Evolutionary conservation across 2,888 invertebrate species (phyloP).

Genomic region (Merodon equestris): DNA sequence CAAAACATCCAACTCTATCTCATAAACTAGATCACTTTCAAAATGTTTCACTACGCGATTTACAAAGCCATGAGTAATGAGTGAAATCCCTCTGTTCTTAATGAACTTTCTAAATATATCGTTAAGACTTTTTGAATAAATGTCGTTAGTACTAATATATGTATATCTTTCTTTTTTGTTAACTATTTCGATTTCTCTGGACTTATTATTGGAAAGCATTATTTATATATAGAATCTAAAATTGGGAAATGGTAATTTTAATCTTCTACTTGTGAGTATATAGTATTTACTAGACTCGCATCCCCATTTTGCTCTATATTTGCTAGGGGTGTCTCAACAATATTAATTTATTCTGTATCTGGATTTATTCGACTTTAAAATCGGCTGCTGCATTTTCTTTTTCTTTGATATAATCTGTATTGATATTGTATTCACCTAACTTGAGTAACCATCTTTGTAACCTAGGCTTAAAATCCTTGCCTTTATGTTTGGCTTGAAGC

Average conservation of each 20-base stretch:
- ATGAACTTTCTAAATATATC: too few species aligned
- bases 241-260: constrained; percentile 15
- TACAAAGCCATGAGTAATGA: too few species aligned
- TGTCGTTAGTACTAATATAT: constrained; percentile 3
- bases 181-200: too few species aligned
- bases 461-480: constrained; percentile 14
- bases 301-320: neutral
- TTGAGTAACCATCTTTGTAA: constrained; percentile 19
- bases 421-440: constrained; percentile 17
- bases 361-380: constrained; percentile 13
- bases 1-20: too few species aligned
- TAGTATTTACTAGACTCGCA: constrained; percentile 9
- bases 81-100: too few species aligned
- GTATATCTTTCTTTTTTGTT: constrained; percentile 1
- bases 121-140: neutral
- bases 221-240: constrained; percentile 17
- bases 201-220: constrained; percentile 5
- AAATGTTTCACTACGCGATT: too few species aligned
- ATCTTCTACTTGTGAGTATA: constrained; percentile 18
- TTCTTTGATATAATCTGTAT: constrained; percentile 20
- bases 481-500: constrained; percentile 17
- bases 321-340: neutral
- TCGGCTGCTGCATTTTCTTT: constrained; percentile 33
- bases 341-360: constrained; percentile 13
- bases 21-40: too few species aligned